Conservation (phyloP, 1,140 invertebrate genomes). For the Hydropsyche tenuis region DNA sequence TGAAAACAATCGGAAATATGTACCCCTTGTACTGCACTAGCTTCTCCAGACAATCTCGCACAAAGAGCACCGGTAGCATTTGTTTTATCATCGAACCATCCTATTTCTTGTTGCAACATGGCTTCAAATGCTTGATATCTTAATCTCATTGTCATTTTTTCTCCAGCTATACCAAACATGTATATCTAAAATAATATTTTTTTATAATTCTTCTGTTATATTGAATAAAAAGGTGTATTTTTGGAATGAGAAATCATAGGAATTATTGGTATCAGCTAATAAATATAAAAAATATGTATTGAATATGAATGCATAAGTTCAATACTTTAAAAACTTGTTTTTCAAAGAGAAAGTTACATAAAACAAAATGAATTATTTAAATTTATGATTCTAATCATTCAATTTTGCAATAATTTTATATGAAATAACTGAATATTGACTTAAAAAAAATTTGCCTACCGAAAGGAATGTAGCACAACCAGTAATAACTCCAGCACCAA, state of each 20-base stretch:
- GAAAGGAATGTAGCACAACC: conserved; percentile 71
- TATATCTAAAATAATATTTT: conserved; percentile 56
- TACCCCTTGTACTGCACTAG: conserved; percentile 78
- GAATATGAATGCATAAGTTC: too few relatives aligned
- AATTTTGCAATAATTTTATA: too few relatives aligned
- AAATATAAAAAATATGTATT: too few relatives aligned
- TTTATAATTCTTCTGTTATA: too few relatives aligned
- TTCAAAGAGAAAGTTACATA: too few relatives aligned
- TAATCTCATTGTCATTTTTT: conserved; percentile 72
- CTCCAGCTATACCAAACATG: conserved; percentile 70
- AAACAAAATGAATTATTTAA: too few relatives aligned
- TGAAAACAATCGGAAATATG: background rate
- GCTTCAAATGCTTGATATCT: conserved; percentile 69
- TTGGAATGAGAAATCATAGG: too few relatives aligned
- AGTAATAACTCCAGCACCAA: conserved; percentile 68
- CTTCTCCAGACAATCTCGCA: conserved; percentile 74
- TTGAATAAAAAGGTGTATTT: too few relatives aligned
- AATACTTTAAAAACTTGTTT: too few relatives aligned
- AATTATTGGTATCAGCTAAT: too few relatives aligned
- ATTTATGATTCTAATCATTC: too few relatives aligned
- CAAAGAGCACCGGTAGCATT: conserved; percentile 75
- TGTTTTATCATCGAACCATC: conserved; percentile 75
- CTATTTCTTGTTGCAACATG: conserved; percentile 75
- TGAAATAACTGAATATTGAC: conserved; percentile 10
- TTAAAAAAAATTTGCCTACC: conserved; percentile 53